Evolutionary conservation across 2,797 vertebrate genomes (phyloP).

Genomic region (Chelonia mydas): DNA sequence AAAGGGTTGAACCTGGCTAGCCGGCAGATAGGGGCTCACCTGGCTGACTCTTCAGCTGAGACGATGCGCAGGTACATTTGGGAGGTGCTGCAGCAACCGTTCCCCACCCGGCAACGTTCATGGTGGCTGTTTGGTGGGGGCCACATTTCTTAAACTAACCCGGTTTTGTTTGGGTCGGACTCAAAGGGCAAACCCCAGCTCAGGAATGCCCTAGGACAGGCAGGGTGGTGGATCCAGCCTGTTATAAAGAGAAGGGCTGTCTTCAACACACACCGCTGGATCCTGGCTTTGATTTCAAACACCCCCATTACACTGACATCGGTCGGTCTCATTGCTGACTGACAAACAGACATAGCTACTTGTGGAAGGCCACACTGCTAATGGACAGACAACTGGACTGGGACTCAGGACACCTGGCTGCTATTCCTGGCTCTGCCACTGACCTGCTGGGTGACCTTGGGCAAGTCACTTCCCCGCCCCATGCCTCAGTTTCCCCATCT

Average conservation of each 20-base stretch:
- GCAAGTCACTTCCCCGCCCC: neutral
- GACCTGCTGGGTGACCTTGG: neutral
- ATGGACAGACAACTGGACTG: neutral
- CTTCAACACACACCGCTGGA: neutral
- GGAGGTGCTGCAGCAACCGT: no score
- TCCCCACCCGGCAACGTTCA: neutral
- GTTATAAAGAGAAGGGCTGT: neutral
- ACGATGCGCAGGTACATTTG: no score
- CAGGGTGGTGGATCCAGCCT: neutral
- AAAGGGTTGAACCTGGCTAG: no score
- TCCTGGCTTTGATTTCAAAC: neutral
- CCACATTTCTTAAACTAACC: neutral
- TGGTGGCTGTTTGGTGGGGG: neutral
- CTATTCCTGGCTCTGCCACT: neutral
- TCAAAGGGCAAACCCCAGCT: neutral
- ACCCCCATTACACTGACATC: neutral
- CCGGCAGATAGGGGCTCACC: no score
- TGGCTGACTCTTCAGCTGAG: no score
- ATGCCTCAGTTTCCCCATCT: neutral
- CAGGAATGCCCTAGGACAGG: accelerated
- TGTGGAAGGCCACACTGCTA: neutral
- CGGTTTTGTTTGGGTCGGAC: neutral
- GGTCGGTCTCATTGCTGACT: neutral
- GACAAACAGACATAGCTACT: neutral
- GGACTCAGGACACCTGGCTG: neutral